Conservation (phyloP, 2,113 vertebrate species). For the Pontoporia blainvillei region DNA sequence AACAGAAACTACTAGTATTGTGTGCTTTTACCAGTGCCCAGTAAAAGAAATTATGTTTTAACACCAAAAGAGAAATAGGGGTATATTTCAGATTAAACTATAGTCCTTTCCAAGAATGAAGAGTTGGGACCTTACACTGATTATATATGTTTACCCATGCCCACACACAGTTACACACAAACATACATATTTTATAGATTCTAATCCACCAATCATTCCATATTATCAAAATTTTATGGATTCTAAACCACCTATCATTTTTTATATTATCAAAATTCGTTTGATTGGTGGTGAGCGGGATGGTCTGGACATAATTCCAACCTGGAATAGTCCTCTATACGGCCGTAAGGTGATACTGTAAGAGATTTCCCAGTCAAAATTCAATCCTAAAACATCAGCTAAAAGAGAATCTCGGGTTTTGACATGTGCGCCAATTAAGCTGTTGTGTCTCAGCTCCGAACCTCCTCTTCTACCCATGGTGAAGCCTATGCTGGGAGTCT, state of each 20-base stretch:
- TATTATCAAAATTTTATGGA: background rate
- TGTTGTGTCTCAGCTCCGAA: background rate
- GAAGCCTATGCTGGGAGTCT: background rate
- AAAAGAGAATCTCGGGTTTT: background rate
- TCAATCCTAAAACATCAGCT: background rate
- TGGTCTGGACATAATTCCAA: background rate
- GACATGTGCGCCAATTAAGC: background rate
- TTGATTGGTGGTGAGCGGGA: background rate
- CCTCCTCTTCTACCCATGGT: accelerated
- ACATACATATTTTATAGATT: background rate
- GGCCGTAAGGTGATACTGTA: background rate
- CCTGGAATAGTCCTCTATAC: background rate
- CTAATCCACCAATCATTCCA: background rate
- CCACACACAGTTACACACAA: background rate
- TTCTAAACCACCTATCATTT: background rate
- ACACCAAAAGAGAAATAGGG: background rate
- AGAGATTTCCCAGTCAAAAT: background rate
- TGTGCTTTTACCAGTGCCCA: background rate
- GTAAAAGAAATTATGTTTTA: background rate
- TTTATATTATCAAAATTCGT: background rate
- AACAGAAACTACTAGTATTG: background rate
- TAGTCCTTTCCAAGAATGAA: background rate
- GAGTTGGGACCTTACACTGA: background rate
- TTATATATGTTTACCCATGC: background rate
- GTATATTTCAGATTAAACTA: background rate